A percentile compares a stretch with the other conserved stretches of the same genome.
Conservation (phyloP, 2,888 invertebrate species). For the Gnatocerus cornutus region DNA sequence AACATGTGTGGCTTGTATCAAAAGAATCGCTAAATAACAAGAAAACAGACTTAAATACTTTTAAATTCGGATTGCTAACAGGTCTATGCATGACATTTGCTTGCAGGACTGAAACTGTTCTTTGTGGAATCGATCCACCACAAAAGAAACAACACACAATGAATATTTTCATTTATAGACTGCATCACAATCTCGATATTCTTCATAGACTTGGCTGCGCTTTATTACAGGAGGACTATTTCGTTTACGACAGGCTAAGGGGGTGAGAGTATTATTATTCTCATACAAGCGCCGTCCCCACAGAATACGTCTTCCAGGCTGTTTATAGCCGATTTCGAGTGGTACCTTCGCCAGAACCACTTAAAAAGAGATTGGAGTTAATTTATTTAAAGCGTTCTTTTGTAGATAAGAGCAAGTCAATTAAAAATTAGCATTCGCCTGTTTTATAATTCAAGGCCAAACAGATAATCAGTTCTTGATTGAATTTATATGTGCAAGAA, state of each 20-base stretch:
- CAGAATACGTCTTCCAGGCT: background rate
- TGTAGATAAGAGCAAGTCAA: slow-evolving; percentile 20
- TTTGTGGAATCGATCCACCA: slow-evolving; percentile 25
- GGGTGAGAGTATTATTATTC: slow-evolving; percentile 6
- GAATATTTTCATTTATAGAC: slow-evolving; percentile 24
- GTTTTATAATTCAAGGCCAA: slow-evolving; percentile 36
- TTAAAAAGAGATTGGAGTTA: background rate
- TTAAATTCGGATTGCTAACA: slow-evolving; percentile 43
- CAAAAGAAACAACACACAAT: slow-evolving; percentile 20
- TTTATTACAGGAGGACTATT: slow-evolving; percentile 14
- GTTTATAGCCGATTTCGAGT: slow-evolving; percentile 5
- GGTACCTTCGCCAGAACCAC: slow-evolving; percentile 2
- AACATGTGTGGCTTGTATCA: slow-evolving; percentile 43
- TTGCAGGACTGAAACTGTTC: slow-evolving; percentile 22
- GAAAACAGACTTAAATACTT: slow-evolving; percentile 54
- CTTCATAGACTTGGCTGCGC: slow-evolving; percentile 9
- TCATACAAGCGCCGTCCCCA: background rate
- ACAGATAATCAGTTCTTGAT: slow-evolving; percentile 11
- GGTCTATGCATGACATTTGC: slow-evolving; percentile 22
- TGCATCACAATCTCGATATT: slow-evolving; percentile 23
- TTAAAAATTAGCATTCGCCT: slow-evolving; percentile 35
- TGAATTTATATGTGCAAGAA: slow-evolving; percentile 28
- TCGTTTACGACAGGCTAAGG: background rate
- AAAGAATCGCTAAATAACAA: slow-evolving; percentile 54
- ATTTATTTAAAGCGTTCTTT: slow-evolving; percentile 19